Conservation (phyloP, 2,797 vertebrate species). For the Myiothlypis coronata region DNA sequence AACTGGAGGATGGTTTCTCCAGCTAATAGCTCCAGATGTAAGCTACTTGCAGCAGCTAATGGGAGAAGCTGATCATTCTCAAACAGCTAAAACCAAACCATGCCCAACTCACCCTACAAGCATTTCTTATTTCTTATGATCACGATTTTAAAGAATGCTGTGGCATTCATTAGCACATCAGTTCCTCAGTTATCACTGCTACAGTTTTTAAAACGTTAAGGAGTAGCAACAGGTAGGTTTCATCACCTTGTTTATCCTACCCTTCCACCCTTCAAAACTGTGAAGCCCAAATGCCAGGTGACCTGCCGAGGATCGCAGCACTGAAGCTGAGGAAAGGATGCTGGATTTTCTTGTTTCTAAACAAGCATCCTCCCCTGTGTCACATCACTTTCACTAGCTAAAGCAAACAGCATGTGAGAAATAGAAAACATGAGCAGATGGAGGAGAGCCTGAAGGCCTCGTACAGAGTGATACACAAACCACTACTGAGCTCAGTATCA, state of each 20-base stretch:
- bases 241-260: background rate
- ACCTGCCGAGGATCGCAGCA: background rate
- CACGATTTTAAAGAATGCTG: background rate
- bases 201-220: background rate
- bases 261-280: background rate
- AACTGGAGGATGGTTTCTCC: background rate
- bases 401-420: background rate
- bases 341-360: background rate
- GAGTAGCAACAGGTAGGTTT: background rate
- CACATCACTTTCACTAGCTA: background rate
- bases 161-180: background rate
- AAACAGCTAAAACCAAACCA: background rate
- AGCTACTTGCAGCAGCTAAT: background rate
- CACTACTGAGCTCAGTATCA: background rate
- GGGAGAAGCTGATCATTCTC: background rate
- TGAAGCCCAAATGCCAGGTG: background rate
- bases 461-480: background rate
- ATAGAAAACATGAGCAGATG: background rate
- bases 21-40: background rate
- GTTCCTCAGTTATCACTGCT: background rate
- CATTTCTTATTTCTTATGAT: background rate
- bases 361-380: background rate
- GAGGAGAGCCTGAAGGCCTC: background rate
- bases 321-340: background rate
- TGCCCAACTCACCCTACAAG: accelerated